Conservation (phyloP, 2,113 vertebrate species). For the Oceanites oceanicus region DNA sequence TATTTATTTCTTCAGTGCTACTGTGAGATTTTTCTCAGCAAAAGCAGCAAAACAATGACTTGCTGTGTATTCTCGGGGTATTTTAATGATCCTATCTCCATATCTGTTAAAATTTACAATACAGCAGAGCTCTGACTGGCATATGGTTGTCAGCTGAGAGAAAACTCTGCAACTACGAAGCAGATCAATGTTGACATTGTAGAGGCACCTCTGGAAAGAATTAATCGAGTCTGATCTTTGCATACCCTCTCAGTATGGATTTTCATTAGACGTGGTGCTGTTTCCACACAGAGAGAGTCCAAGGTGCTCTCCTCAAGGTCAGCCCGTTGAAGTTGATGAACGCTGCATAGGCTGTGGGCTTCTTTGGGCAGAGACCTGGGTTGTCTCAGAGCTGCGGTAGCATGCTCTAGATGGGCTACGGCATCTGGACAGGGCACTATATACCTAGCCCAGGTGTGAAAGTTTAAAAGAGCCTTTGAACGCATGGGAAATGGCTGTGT, state of each 20-base stretch:
- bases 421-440: neutral
- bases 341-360: accelerated
- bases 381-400: neutral
- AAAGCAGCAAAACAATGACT: slow-evolving; percentile 35
- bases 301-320: slow-evolving; percentile 54
- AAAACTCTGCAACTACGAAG: neutral
- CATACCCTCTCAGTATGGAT: slow-evolving; percentile 41
- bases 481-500: neutral
- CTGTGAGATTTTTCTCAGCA: neutral
- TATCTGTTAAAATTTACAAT: slow-evolving; percentile 62
- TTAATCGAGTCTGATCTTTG: slow-evolving; percentile 59
- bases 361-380: neutral
- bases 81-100: slow-evolving; percentile 65
- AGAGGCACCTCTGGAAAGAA: slow-evolving; percentile 57
- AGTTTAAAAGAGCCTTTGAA: neutral
- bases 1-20: neutral
- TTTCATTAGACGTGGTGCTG: slow-evolving; percentile 22
- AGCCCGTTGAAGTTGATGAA: neutral
- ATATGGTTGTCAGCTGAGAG: slow-evolving; percentile 51
- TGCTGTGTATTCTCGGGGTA: slow-evolving; percentile 26
- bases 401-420: neutral
- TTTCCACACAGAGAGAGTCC: neutral
- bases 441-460: neutral
- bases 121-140: slow-evolving; percentile 37
- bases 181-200: slow-evolving; percentile 65